Conservation (phyloP, 2,888 invertebrate genomes). For the Rotaria socialis region DNA sequence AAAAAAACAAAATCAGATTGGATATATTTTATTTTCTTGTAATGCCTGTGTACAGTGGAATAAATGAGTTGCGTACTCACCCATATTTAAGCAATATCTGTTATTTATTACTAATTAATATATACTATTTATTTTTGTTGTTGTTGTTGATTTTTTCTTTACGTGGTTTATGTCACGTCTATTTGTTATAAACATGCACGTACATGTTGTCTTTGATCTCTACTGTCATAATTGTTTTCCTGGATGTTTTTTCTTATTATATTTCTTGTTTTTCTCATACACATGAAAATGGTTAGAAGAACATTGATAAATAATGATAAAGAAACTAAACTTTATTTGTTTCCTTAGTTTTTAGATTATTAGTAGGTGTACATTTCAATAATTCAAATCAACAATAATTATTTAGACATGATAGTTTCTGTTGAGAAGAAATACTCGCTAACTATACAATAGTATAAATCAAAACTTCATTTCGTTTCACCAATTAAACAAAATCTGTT, state of each 20-base stretch:
- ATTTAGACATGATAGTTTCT: too few species aligned
- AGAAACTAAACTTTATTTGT: too few species aligned
- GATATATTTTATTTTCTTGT: neutral
- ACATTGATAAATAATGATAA: neutral
- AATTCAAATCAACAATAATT: too few species aligned
- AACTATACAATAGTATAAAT: too few species aligned
- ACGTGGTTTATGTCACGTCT: neutral
- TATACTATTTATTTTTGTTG: neutral
- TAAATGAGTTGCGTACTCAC: neutral
- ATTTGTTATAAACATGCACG: neutral
- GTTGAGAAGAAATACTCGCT: too few species aligned
- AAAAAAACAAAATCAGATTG: too few species aligned
- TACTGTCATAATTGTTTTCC: neutral
- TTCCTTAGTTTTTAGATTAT: too few species aligned
- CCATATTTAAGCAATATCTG: neutral
- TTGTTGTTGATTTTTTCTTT: neutral
- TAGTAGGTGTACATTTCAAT: too few species aligned
- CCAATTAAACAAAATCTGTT: too few species aligned
- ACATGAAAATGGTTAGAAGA: neutral
- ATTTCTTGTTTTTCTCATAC: neutral
- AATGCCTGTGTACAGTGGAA: neutral
- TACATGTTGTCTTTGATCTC: neutral
- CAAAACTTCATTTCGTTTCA: too few species aligned
- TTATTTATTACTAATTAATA: too few species aligned
- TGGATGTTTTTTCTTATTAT: neutral